Percentiles rank a stretch among this genome's conserved stretches.
Conservation (phyloP, 2,888 invertebrate genomes). For the Drosophila silvestris region DNA sequence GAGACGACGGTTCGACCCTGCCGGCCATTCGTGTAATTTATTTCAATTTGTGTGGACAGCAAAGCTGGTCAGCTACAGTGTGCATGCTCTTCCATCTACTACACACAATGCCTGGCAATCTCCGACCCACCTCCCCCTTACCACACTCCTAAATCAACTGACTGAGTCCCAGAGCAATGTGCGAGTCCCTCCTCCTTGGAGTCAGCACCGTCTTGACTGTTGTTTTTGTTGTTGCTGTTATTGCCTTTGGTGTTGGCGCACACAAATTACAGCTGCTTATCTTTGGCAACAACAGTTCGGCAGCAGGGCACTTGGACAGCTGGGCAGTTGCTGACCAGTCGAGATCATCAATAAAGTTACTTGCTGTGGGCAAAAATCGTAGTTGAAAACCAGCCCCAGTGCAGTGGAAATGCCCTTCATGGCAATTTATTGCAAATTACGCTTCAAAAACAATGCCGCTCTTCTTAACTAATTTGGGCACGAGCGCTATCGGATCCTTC, state of each 20-base stretch:
- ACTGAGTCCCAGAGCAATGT: slow-evolving; percentile 7
- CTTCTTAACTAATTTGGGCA: slow-evolving; percentile 66
- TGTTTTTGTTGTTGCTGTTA: slow-evolving; percentile 28
- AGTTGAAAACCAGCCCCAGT: slow-evolving; percentile 52
- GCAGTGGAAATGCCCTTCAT: slow-evolving; percentile 45
- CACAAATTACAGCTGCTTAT: slow-evolving; percentile 80
- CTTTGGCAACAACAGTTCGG: slow-evolving; percentile 65
- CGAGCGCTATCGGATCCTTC: slow-evolving; percentile 11
- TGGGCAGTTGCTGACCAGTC: slow-evolving; percentile 39
- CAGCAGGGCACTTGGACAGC: slow-evolving; percentile 20
- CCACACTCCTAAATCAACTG: slow-evolving; percentile 74
- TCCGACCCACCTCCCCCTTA: slow-evolving; percentile 9
- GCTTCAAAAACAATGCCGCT: slow-evolving; percentile 72
- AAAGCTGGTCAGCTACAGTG: slow-evolving; percentile 59
- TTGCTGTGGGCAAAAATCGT: slow-evolving; percentile 66
- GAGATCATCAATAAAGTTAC: slow-evolving; percentile 79
- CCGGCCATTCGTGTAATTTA: slow-evolving; percentile 75
- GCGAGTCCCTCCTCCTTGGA: slow-evolving; percentile 17
- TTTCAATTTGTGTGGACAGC: slow-evolving; percentile 81
- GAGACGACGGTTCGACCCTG: slow-evolving; percentile 57
- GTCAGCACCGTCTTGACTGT: slow-evolving; percentile 57
- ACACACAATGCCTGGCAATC: slow-evolving; percentile 54
- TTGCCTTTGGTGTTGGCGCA: slow-evolving; percentile 75
- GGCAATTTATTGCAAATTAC: slow-evolving; percentile 80
- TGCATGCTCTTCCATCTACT: slow-evolving; percentile 74